Conservation (phyloP, 2,888 invertebrate species). For the Bruchidius siliquastri region DNA sequence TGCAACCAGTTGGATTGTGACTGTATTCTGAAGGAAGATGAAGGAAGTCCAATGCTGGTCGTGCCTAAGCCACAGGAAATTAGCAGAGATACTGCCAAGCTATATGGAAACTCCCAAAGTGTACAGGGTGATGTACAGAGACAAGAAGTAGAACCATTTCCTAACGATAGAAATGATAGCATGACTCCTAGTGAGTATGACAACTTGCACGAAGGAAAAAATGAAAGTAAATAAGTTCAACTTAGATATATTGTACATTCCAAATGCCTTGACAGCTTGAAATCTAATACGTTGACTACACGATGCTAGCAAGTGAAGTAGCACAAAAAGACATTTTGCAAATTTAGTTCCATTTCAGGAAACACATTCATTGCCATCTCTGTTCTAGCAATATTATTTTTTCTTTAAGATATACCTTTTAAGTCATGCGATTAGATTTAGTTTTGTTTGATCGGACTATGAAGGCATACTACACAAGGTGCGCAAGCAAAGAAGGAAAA, state of each 20-base stretch:
- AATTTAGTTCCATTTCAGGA: not conserved
- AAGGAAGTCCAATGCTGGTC: conserved; percentile 35
- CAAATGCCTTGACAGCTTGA: not conserved
- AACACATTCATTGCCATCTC: too few species aligned
- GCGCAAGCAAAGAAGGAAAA: too few species aligned
- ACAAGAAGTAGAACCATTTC: not conserved
- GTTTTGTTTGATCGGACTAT: too few species aligned
- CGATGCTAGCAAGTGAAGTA: not conserved
- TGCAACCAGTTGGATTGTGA: conserved; percentile 78
- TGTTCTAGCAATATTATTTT: too few species aligned
- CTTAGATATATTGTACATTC: not conserved
- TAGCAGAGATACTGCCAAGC: conserved; percentile 8
- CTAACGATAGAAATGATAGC: not conserved
- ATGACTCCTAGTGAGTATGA: conserved; percentile 27
- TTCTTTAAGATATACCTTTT: too few species aligned
- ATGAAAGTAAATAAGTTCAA: not conserved
- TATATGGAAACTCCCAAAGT: not conserved
- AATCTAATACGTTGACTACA: not conserved
- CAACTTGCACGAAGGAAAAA: conserved; percentile 21
- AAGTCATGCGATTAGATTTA: too few species aligned
- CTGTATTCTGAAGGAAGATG: conserved; percentile 47
- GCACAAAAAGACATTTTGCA: conserved; percentile 1
- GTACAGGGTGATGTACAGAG: not conserved
- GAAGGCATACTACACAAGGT: too few species aligned
- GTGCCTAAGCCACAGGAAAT: conserved; percentile 27